Percentiles rank a stretch among this genome's conserved stretches.
phyloP scores from a whole-genome alignment of 2,888 invertebrate genomes.

The Pammene fasciana region DNA sequence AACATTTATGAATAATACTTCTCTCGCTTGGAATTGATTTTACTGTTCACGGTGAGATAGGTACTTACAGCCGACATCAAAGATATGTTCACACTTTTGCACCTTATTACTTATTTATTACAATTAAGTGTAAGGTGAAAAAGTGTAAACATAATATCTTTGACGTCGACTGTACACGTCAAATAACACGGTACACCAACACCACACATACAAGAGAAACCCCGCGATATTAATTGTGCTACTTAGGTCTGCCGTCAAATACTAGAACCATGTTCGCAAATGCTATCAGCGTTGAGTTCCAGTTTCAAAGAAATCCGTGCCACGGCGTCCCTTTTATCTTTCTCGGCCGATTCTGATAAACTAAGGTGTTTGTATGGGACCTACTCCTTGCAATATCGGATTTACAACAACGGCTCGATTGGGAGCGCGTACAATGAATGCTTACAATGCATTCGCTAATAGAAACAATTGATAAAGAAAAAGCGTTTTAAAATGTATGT shows the following conservation, averaged over 20 bases:
- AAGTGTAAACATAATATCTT: too few relatives aligned
- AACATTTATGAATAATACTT: background rate
- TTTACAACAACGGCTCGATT: conserved; percentile 34
- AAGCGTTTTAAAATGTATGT: conserved; percentile 35
- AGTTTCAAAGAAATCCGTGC: conserved; percentile 30
- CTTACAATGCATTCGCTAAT: conserved; percentile 37
- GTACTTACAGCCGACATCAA: too few relatives aligned
- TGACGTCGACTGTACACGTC: too few relatives aligned
- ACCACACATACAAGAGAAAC: too few relatives aligned
- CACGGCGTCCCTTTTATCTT: conserved; percentile 51
- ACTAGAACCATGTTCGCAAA: conserved; percentile 12
- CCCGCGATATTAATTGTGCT: conserved; percentile 7
- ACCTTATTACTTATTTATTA: too few relatives aligned
- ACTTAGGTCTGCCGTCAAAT: conserved; percentile 11
- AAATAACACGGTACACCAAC: background rate
- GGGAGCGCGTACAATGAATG: conserved; percentile 39
- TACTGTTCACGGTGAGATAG: conserved; percentile 6
- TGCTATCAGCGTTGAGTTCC: conserved; percentile 27
- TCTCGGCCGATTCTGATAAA: conserved; percentile 59
- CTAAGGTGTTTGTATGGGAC: conserved; percentile 41
- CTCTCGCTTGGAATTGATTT: conserved; percentile 50
- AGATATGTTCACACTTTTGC: too few relatives aligned
- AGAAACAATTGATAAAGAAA: conserved; percentile 42
- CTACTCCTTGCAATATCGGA: conserved; percentile 34
- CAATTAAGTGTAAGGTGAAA: too few relatives aligned